Conservation (phyloP, 2,797 vertebrate genomes). For the Gymnodraco acuticeps region DNA sequence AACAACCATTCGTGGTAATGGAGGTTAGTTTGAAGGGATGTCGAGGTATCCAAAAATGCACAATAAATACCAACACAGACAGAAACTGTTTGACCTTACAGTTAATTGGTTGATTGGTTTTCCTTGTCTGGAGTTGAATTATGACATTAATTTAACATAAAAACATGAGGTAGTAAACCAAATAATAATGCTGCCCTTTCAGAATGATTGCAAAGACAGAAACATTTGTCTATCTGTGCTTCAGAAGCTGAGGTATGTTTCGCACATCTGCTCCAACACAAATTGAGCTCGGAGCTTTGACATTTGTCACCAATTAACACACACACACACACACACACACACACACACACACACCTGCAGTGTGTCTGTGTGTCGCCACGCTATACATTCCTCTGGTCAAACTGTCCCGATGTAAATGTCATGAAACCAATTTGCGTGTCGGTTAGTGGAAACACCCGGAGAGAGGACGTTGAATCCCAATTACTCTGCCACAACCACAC, state of each 20-base stretch:
- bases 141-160: slow-evolving; percentile 5
- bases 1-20: no score
- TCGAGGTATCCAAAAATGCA: no score
- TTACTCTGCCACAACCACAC: slow-evolving; percentile 37
- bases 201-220: slow-evolving; percentile 31
- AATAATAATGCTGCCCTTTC: slow-evolving; percentile 44
- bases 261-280: slow-evolving; percentile 32
- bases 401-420: slow-evolving; percentile 56
- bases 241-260: slow-evolving; percentile 21
- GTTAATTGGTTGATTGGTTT: slow-evolving; percentile 23
- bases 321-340: slow-evolving; percentile 5
- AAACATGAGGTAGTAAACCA: slow-evolving; percentile 37
- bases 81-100: not conserved
- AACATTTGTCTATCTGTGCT: slow-evolving; percentile 17
- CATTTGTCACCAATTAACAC: slow-evolving; percentile 34
- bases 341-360: slow-evolving; percentile 22
- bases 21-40: no score
- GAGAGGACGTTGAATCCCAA: slow-evolving; percentile 26
- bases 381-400: slow-evolving; percentile 25
- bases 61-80: not conserved
- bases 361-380: not conserved
- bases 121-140: slow-evolving; percentile 11
- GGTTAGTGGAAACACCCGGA: slow-evolving; percentile 19
- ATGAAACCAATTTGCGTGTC: slow-evolving; percentile 48
- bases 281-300: slow-evolving; percentile 35